Percentiles rank a stretch among this genome's conserved stretches.
phyloP scores from a whole-genome alignment of 2,888 invertebrate genomes.

The Drosophila macrospina region DNA sequence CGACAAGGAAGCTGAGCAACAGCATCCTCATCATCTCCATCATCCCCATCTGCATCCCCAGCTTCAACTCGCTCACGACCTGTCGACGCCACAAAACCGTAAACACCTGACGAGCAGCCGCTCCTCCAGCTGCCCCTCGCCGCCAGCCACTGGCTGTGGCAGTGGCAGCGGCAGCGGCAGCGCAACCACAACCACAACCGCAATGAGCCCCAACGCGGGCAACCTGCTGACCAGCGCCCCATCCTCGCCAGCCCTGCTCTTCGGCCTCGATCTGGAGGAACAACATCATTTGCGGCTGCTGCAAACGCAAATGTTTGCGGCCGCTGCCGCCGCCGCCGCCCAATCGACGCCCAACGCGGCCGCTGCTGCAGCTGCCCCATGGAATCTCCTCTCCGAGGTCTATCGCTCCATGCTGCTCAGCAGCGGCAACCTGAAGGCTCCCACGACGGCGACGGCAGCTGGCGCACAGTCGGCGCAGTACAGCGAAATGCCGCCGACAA shows the following conservation, averaged over 20 bases:
- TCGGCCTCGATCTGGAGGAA: conserved; percentile 69
- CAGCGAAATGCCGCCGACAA: conserved; percentile 80
- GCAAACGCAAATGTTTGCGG: conserved; percentile 83
- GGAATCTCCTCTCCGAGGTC: conserved; percentile 84
- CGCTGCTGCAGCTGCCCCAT: conserved; percentile 45
- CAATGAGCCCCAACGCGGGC: neutral
- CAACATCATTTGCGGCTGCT: conserved; percentile 78
- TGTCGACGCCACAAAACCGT: conserved; percentile 32
- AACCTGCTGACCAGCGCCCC: neutral
- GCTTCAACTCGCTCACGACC: conserved; percentile 28
- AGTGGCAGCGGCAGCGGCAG: too few relatives aligned
- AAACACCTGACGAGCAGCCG: conserved; percentile 1
- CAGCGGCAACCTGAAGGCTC: conserved; percentile 41
- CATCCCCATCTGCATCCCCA: neutral
- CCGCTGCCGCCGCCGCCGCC: conserved; percentile 82
- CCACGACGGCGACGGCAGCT: conserved; percentile 30
- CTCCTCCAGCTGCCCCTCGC: neutral
- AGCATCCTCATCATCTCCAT: neutral
- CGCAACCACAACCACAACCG: neutral
- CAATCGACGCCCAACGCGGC: conserved; percentile 15
- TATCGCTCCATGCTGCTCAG: conserved; percentile 84
- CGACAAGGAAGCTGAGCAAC: conserved; percentile 9
- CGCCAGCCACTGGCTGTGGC: conserved; percentile 1
- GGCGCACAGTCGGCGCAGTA: conserved; percentile 67
- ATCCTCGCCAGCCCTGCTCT: conserved; percentile 41